These are phyloP conservation scores for Sepioteuthis lessoniana DNA, from an alignment of 2,888 invertebrate genomes.

Conservation along the genomic window DNA sequence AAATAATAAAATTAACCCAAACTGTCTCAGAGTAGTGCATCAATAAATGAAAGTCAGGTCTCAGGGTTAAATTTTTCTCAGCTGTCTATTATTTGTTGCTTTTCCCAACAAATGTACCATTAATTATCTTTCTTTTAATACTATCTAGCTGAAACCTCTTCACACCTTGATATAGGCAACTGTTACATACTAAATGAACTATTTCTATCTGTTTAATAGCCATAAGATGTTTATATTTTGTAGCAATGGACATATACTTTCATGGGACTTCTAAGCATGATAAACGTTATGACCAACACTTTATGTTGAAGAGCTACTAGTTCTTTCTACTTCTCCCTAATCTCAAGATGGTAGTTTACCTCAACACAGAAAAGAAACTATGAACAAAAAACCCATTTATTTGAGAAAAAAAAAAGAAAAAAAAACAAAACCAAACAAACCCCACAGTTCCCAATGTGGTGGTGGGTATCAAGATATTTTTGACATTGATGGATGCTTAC, in stretches of 20 bases:
- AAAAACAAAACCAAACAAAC: neutral
- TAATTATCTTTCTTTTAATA: neutral
- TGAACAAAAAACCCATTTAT: neutral
- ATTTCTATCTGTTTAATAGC: conserved; percentile 23
- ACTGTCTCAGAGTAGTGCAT: too few species aligned
- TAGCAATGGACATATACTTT: conserved; percentile 21
- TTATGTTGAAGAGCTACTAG: conserved; percentile 33
- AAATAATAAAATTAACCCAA: too few species aligned
- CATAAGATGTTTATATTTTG: conserved; percentile 33
- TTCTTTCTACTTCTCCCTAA: neutral
- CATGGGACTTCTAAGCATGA: conserved; percentile 8
- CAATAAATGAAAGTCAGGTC: too few species aligned
- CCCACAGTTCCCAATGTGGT: neutral
- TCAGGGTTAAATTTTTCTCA: too few species aligned
- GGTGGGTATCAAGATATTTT: conserved; percentile 3
- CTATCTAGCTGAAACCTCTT: neutral
- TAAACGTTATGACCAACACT: conserved; percentile 20
- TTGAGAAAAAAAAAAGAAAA: neutral
- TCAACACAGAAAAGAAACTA: neutral
- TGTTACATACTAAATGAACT: neutral
- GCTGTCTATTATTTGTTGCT: neutral
- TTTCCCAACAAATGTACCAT: neutral
- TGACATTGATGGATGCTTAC: neutral
- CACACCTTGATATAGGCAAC: too few species aligned
- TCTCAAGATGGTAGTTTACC: neutral